These are phyloP conservation scores for Trogon melanurus DNA, from an alignment of 2,113 vertebrate species.

Conservation along the genomic window DNA sequence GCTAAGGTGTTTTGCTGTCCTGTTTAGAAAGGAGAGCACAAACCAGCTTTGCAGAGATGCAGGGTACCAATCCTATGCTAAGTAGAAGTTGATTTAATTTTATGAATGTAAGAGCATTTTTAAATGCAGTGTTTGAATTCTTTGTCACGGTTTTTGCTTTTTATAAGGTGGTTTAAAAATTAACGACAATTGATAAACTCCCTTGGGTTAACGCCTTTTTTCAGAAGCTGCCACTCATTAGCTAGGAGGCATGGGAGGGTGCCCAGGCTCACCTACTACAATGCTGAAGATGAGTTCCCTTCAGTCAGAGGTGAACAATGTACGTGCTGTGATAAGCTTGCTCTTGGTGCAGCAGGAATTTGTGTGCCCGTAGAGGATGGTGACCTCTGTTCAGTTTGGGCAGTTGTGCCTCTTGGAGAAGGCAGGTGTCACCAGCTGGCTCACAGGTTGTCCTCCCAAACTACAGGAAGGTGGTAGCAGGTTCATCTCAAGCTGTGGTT, in stretches of 20 bases:
- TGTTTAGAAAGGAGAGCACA: neutral
- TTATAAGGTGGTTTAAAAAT: neutral
- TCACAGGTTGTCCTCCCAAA: neutral
- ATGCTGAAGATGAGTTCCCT: neutral
- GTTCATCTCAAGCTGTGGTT: constrained; percentile 11
- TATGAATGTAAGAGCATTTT: neutral
- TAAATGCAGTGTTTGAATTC: neutral
- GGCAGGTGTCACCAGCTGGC: neutral
- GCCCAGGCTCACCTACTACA: neutral
- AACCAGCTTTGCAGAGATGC: neutral
- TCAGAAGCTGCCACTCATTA: neutral
- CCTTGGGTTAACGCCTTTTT: neutral
- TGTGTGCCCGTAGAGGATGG: neutral
- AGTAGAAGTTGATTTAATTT: neutral
- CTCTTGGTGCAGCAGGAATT: neutral
- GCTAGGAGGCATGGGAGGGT: neutral
- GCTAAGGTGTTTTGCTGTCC: neutral
- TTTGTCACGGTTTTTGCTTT: neutral
- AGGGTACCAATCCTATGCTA: neutral
- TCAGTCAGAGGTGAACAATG: neutral
- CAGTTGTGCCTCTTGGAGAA: neutral
- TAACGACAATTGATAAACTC: neutral
- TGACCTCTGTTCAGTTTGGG: neutral
- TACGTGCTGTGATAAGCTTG: neutral
- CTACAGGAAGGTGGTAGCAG: neutral